A percentile compares a stretch with the other conserved stretches of the same genome.
phyloP scores from a whole-genome alignment of 2,888 invertebrate species.

The Deroplatys truncata region DNA sequence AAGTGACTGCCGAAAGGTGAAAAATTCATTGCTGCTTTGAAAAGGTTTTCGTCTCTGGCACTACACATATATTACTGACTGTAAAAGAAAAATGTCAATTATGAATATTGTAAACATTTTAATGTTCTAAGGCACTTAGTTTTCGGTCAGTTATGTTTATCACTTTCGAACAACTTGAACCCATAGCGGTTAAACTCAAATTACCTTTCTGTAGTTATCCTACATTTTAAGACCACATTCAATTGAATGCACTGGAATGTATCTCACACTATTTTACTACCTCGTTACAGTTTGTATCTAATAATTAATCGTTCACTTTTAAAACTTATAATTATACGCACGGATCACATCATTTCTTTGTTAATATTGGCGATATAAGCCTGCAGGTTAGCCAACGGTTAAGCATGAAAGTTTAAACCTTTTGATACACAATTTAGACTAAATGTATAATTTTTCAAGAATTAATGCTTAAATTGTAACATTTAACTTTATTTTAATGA shows the following conservation, averaged over 20 bases:
- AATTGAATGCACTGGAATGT: neutral
- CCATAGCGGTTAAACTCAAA: neutral
- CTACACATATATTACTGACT: neutral
- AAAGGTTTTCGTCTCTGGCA: neutral
- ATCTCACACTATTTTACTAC: neutral
- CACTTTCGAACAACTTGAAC: neutral
- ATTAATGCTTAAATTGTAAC: too few species aligned
- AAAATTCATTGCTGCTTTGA: constrained; percentile 29
- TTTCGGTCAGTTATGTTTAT: neutral
- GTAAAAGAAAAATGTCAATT: neutral
- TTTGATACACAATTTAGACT: too few species aligned
- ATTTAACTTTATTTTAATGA: too few species aligned
- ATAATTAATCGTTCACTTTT: neutral
- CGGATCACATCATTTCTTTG: neutral
- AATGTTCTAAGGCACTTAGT: neutral
- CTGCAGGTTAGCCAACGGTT: neutral
- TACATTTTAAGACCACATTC: neutral
- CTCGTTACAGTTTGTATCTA: neutral
- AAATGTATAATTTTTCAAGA: too few species aligned
- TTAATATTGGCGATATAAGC: neutral
- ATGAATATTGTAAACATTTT: neutral
- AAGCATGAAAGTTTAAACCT: neutral
- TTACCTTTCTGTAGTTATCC: neutral
- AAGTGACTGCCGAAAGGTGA: constrained; percentile 30
- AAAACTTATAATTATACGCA: neutral